phyloP scores from a whole-genome alignment of 2,113 vertebrate species.

The Plectropomus leopardus region DNA sequence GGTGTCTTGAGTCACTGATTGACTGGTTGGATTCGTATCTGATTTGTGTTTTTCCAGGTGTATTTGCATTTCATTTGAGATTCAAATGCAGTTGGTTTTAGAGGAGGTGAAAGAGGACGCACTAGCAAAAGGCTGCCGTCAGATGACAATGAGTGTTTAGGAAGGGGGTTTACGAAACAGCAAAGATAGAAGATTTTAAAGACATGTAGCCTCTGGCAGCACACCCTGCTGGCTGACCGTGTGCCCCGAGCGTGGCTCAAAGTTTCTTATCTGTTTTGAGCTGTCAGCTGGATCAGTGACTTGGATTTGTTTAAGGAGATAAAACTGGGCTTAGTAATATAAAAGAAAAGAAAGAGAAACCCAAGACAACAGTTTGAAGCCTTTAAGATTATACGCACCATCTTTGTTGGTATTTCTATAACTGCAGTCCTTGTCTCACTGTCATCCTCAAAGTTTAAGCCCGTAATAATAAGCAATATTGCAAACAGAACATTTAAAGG shows the following conservation, averaged over 20 bases:
- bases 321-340: conserved; percentile 19
- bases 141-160: conserved; percentile 28
- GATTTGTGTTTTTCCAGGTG: conserved; percentile 58
- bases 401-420: conserved; percentile 27
- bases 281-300: conserved; percentile 26
- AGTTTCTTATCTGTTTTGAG: conserved; percentile 20
- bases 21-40: conserved; percentile 35
- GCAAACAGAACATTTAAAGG: conserved; percentile 19
- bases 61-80: conserved; percentile 76
- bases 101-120: conserved; percentile 1
- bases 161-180: conserved; percentile 14
- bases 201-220: background rate
- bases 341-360: conserved; percentile 5
- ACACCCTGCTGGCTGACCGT: conserved; percentile 3
- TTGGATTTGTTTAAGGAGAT: conserved; percentile 30
- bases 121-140: background rate
- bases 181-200: conserved; percentile 11
- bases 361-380: background rate
- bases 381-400: conserved; percentile 5
- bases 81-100: conserved; percentile 58
- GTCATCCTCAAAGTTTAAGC: background rate
- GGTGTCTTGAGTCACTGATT: conserved; percentile 49
- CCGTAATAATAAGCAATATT: background rate
- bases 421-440: background rate
- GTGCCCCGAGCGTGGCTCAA: background rate